Base-by-base conservation (phyloP, 92 coral and sea anemone genomes). In the Siderastrea radians region DNA sequence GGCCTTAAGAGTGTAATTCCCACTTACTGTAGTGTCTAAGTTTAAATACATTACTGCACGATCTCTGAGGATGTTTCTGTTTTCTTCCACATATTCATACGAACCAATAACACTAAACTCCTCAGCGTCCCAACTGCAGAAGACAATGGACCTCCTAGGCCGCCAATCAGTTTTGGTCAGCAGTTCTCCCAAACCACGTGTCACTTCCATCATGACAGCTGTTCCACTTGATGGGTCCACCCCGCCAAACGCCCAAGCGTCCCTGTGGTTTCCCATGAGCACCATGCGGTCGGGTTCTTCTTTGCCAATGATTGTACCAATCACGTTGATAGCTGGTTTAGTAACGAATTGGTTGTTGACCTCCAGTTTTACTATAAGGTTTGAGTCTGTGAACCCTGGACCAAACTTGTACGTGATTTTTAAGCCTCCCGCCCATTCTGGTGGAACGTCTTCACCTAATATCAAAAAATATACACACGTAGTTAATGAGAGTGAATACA, bases 101-200 rank as follows among this genome's bases (percentile, higher is more conserved):
- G 99, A 96, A 16, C 99, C 99, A 46, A 96, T 67, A 72, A 96
- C 77, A 26, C 93, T 96, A 75, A 75, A 84, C 85, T 96, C 99
- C 58, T 96, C 99, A 3, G 92, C 98, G 7, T 94, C 98, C 98
- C 98, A 96, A 65, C 98, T 96, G 84, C 98, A 96, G 73, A 96
- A 89, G 77, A 90, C 88, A 45, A 96, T 88, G 19, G 97, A 87
- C 17, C 99, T 88, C 43, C 99, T 84, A 2, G 99, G 99, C 14
- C 97, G 91, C 99, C 99, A 96, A 1, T 72, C 80, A 6, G 93
- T 92, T 46, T 90, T 69, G 26, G 38, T 85, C 78, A 94, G 78
- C 82, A 93, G 70, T 55, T 92, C 70, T 6, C 96, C 95, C 17
- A 80, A 0, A 50, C 84, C 86, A 59, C 88, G 82, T 2, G 86